Evolutionary conservation across 2,113 vertebrate species (phyloP), one percentile per base, ranked within the genome.

Genomic region (Rhynchomys soricoides): DNA sequence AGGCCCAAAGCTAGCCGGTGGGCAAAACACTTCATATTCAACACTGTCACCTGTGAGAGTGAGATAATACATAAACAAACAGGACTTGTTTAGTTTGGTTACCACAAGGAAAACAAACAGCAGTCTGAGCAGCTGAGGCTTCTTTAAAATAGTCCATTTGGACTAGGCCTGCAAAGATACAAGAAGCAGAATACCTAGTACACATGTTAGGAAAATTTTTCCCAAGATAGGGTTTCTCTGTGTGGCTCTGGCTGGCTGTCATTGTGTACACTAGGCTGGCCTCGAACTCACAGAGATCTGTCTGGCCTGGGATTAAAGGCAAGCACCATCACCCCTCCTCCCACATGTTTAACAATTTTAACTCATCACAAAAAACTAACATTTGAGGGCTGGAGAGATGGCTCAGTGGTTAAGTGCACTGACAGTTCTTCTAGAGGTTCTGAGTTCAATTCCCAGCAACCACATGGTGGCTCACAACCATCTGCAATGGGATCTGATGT

Each of bases 311-410:
- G 19, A 43, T 43, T 50, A 50, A 78, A 78, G 16, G 45, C 48
- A 34, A 52, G 29, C 15, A 19, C 78, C 79, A 82, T 22, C 37
- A 74, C 21, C n/a, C n/a, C 19, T 22, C 9, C 19, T n/a, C n/a
- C 70, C 17, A 92, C 5, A 64, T 3, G 29, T 7, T n/a, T 57
- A 91, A 48, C 55, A 73, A 73, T 73, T 88, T 70, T 71, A n/a
- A 75, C 62, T 94, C 29, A 82, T 71, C 62, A 93, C 24, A 96
- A 93, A 59, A 97, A 81, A n/a, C n/a, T n/a, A n/a, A n/a, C n/a
- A n/a, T n/a, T n/a, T n/a, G n/a, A n/a, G n/a, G n/a, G n/a, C n/a
- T n/a, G n/a, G n/a, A n/a, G n/a, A n/a, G n/a, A n/a, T n/a, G n/a
- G n/a, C n/a, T n/a, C n/a, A n/a, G n/a, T n/a, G n/a, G n/a, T n/a